These are phyloP conservation scores for Patella caerulea DNA, from an alignment of 2,888 invertebrate species.

Conservation along the genomic window DNA sequence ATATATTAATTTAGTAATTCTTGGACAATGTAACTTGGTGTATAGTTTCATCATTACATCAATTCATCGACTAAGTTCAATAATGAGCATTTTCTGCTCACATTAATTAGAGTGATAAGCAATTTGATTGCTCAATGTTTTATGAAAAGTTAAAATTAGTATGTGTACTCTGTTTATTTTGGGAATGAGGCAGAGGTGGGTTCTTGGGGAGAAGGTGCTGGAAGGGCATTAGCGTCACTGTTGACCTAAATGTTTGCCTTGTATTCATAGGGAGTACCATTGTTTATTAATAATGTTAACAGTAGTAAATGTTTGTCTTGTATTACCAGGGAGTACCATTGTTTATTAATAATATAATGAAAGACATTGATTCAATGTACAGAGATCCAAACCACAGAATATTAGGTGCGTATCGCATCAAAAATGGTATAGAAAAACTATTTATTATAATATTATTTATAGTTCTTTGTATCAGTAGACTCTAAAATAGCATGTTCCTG, in stretches of 20 bases:
- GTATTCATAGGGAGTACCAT: constrained; percentile 13
- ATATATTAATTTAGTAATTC: too few relatives aligned
- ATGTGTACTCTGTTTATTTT: not conserved
- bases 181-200: not conserved
- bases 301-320: too few relatives aligned
- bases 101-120: too few relatives aligned
- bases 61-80: too few relatives aligned
- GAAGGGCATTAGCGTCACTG: too few relatives aligned
- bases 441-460: not conserved
- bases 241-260: too few relatives aligned
- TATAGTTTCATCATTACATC: too few relatives aligned
- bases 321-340: constrained; percentile 53
- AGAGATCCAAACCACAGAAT: constrained; percentile 44
- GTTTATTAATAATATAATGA: constrained; percentile 60
- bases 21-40: too few relatives aligned
- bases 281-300: constrained; percentile 54
- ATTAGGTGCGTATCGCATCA: constrained; percentile 37
- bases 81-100: too few relatives aligned
- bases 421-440: not conserved
- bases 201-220: not conserved
- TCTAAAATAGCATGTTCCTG: too few relatives aligned
- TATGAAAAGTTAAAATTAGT: too few relatives aligned
- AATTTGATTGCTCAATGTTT: too few relatives aligned
- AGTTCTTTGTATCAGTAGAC: not conserved
- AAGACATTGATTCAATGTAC: constrained; percentile 53